Percentiles rank a stretch among this genome's conserved stretches.
phyloP scores from a whole-genome alignment of 2,113 vertebrate genomes.

The Aegithalos caudatus region DNA sequence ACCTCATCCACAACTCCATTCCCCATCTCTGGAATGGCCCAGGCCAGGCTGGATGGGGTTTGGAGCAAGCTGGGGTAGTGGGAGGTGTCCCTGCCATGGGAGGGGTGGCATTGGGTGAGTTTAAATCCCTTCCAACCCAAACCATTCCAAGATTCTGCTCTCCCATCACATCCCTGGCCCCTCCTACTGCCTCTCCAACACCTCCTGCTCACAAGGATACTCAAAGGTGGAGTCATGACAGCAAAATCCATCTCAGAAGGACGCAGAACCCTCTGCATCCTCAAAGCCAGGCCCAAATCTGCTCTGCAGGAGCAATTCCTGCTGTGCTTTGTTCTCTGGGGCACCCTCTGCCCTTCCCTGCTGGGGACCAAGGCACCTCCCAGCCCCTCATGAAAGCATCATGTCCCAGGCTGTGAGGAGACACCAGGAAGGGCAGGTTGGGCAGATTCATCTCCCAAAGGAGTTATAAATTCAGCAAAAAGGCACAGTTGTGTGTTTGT shows the following conservation, averaged over 20 bases:
- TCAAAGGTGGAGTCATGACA: rapidly evolving
- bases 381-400: rapidly evolving
- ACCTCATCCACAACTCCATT: neutral
- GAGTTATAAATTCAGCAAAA: neutral
- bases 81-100: neutral
- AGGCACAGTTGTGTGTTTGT: neutral
- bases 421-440: neutral
- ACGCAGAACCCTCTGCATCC: neutral
- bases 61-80: rapidly evolving
- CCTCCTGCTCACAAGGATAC: neutral
- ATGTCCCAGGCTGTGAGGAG: rapidly evolving
- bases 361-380: rapidly evolving
- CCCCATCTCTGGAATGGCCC: neutral
- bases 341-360: neutral
- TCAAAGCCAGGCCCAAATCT: neutral
- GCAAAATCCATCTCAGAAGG: rapidly evolving
- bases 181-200: neutral
- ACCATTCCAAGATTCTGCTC: rapidly evolving
- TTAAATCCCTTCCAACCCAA: neutral
- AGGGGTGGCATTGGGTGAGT: neutral
- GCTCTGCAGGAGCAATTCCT: rapidly evolving
- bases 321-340: neutral
- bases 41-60: neutral
- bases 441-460: rapidly evolving
- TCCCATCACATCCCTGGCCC: rapidly evolving